A percentile compares a stretch with the other conserved stretches of the same genome.
These are phyloP conservation scores for Sardinella longiceps DNA, from an alignment of 2,797 vertebrate species.

Conservation along the genomic window DNA sequence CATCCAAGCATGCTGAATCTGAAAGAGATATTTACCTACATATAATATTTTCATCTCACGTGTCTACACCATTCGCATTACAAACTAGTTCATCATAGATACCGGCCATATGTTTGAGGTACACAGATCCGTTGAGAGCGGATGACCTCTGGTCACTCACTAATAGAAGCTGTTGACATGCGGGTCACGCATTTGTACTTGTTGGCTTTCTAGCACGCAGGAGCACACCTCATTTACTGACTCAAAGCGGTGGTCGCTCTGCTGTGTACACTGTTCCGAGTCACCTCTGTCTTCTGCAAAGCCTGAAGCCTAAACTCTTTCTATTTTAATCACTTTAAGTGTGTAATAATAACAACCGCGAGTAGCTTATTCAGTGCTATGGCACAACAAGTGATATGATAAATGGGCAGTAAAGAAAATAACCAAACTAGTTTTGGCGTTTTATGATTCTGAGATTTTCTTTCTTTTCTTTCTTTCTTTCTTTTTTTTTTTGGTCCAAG, in stretches of 20 bases:
- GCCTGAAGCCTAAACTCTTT: not conserved
- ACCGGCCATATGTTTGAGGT: not conserved
- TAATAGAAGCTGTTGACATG: constrained; percentile 12
- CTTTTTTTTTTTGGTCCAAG: not conserved
- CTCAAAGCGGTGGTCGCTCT: not conserved
- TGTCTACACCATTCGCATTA: not conserved
- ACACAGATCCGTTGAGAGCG: not conserved
- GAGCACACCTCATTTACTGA: not conserved
- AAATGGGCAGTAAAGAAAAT: not conserved
- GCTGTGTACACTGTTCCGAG: not conserved
- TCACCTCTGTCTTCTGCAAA: not conserved
- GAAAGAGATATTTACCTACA: not conserved
- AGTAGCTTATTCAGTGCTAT: not conserved
- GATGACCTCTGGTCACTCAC: not conserved
- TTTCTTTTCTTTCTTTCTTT: not conserved
- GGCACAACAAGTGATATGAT: not conserved
- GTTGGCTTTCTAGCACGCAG: not conserved
- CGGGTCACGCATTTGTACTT: not conserved
- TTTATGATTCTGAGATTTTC: not conserved
- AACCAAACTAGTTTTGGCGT: not conserved
- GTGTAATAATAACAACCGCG: not conserved
- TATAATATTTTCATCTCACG: not conserved
- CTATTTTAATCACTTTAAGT: not conserved
- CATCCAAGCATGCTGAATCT: not conserved
- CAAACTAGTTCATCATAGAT: not conserved